These are phyloP conservation scores for Megaceryle alcyon DNA, from an alignment of 2,797 vertebrate genomes.

Conservation along the genomic window DNA sequence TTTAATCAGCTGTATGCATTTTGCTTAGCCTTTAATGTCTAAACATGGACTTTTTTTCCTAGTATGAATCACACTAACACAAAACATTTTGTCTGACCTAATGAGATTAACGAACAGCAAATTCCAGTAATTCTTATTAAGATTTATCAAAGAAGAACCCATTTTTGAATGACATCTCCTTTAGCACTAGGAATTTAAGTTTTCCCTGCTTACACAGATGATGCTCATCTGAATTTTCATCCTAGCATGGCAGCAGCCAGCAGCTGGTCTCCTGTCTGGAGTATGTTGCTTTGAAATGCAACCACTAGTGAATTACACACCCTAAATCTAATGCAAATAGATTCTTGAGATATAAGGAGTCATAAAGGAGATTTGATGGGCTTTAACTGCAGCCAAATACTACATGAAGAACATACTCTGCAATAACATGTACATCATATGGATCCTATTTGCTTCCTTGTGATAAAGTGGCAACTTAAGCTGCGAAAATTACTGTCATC, in stretches of 20 bases:
- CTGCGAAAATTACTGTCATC: slow-evolving; percentile 86
- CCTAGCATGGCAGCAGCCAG: background rate
- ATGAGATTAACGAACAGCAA: background rate
- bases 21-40: background rate
- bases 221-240: background rate
- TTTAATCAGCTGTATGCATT: background rate
- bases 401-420: background rate
- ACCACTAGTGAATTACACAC: background rate
- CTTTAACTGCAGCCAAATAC: slow-evolving; percentile 34
- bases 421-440: slow-evolving; percentile 45
- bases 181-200: background rate
- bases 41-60: fast-evolving
- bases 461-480: slow-evolving; percentile 80
- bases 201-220: background rate
- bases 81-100: background rate
- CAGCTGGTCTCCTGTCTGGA: background rate
- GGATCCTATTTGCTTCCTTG: slow-evolving; percentile 75
- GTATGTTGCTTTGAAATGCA: background rate
- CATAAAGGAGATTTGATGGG: slow-evolving; percentile 43
- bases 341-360: slow-evolving; percentile 32
- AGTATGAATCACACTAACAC: background rate
- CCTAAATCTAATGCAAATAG: slow-evolving; percentile 21
- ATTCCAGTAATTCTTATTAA: background rate
- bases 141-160: background rate
- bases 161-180: background rate